Evolutionary conservation across 2,797 vertebrate genomes (phyloP).

Genomic region (Percopsis omiscomaycus): DNA sequence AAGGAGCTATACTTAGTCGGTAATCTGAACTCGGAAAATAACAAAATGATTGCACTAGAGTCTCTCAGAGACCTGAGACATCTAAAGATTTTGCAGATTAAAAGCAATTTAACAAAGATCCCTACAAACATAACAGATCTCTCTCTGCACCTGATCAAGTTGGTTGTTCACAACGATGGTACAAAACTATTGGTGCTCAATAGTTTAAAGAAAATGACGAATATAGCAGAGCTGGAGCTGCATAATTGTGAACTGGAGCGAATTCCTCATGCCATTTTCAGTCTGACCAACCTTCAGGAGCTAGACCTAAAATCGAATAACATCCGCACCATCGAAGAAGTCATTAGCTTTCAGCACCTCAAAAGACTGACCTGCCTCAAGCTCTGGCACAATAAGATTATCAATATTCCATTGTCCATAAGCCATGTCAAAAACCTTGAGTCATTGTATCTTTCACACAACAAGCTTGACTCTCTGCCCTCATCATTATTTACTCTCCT

Average conservation of each 20-base stretch:
- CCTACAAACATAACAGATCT: constrained; percentile 98
- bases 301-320: constrained; percentile 95
- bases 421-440: constrained; percentile 95
- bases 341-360: constrained; percentile 98
- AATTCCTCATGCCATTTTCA: constrained; percentile 98
- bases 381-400: constrained; percentile 98
- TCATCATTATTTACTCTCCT: constrained; percentile 89
- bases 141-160: constrained; percentile 90
- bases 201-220: constrained; percentile 98
- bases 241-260: constrained; percentile 97
- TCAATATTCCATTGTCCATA: constrained; percentile 92
- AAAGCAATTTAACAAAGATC: constrained; percentile 98
- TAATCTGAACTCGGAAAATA: constrained; percentile 98
- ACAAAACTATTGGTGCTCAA: constrained; percentile 96
- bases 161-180: constrained; percentile 96
- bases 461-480: constrained; percentile 94
- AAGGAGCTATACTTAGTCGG: constrained; percentile 93
- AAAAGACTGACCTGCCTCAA: constrained; percentile 96
- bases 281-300: constrained; percentile 94
- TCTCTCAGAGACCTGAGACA: constrained; percentile 94
- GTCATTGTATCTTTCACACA: constrained; percentile 94
- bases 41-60: constrained; percentile 98
- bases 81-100: constrained; percentile 92
- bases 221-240: constrained; percentile 92
- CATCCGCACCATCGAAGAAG: constrained; percentile 96